Evolutionary conservation across 2,797 vertebrate species (phyloP).

Genomic region (Scolopax rusticola): DNA sequence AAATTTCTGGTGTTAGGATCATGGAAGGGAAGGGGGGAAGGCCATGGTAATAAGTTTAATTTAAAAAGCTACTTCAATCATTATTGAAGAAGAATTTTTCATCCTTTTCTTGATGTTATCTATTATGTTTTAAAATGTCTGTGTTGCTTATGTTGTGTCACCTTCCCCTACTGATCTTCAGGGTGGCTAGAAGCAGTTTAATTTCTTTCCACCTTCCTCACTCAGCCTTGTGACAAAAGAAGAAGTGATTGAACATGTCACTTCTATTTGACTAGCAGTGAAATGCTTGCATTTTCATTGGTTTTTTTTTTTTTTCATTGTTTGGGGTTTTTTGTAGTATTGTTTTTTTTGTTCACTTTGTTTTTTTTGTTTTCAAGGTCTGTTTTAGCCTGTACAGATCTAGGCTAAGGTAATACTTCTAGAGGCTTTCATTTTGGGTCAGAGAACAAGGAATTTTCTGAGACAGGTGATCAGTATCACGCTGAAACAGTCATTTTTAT

Average conservation of each 20-base stretch:
- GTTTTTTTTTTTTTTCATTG: background rate
- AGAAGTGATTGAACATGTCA: accelerated
- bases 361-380: background rate
- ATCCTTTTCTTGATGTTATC: background rate
- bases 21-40: background rate
- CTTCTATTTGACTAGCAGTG: background rate
- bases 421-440: background rate
- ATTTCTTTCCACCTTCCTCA: background rate
- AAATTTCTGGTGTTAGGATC: background rate
- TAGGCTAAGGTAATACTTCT: background rate
- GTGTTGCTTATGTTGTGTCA: background rate
- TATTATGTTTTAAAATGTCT: background rate
- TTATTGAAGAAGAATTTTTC: background rate
- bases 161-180: background rate
- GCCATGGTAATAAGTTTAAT: background rate
- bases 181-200: background rate
- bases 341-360: background rate
- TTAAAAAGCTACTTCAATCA: background rate
- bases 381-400: background rate
- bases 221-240: background rate
- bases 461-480: background rate
- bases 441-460: background rate
- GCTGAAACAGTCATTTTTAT: background rate
- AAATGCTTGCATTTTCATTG: background rate
- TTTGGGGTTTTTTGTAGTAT: background rate